Evolutionary conservation across 2,113 vertebrate genomes (phyloP).

Genomic region (Oryzias curvinotus): DNA sequence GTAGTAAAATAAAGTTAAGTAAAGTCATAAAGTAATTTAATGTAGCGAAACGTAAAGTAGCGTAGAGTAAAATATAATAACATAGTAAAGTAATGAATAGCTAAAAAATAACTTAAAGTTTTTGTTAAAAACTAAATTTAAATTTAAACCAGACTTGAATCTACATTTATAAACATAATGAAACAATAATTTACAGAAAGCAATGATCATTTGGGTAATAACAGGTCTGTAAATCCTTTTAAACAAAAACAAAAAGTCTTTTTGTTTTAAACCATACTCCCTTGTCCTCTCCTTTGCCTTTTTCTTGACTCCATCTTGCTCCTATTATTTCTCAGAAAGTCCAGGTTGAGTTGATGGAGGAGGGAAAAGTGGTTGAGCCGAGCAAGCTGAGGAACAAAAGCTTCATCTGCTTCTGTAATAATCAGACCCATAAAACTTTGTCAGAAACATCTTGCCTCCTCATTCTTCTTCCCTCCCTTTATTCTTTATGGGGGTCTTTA

Average conservation of each 20-base stretch:
- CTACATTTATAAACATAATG: too few relatives aligned
- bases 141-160: too few relatives aligned
- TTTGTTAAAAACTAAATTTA: too few relatives aligned
- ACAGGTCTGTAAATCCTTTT: too few relatives aligned
- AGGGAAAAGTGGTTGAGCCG: slow-evolving; percentile 30
- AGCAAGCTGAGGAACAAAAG: slow-evolving; percentile 44
- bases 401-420: slow-evolving; percentile 72
- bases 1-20: too few relatives aligned
- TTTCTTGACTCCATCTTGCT: slow-evolving; percentile 35
- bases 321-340: slow-evolving; percentile 61
- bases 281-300: slow-evolving; percentile 14
- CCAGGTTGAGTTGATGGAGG: slow-evolving; percentile 63
- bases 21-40: too few relatives aligned
- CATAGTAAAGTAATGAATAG: too few relatives aligned
- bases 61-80: too few relatives aligned
- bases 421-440: slow-evolving; percentile 72
- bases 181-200: too few relatives aligned
- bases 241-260: background rate
- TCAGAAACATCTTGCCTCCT: slow-evolving; percentile 77
- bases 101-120: too few relatives aligned
- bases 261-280: background rate
- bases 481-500: slow-evolving; percentile 73
- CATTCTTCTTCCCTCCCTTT: slow-evolving; percentile 74
- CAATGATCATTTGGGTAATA: too few relatives aligned
- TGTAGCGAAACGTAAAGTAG: too few relatives aligned